Percentiles rank a stretch among this genome's conserved stretches.
phyloP scores from a whole-genome alignment of 2,888 invertebrate genomes.

The Spilarctia lutea region DNA sequence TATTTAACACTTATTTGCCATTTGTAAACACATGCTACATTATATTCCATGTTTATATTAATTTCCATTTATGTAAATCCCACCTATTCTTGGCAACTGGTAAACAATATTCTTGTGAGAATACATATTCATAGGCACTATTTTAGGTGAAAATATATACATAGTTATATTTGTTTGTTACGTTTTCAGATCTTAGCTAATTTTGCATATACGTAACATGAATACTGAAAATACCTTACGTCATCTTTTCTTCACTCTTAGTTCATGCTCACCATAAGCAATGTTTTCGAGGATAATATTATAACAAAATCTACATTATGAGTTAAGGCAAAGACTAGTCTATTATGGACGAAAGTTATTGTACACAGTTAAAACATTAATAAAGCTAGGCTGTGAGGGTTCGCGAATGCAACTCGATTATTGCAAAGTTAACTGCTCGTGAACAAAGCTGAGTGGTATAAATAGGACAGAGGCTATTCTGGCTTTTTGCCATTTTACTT shows the following conservation, averaged over 20 bases:
- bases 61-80: neutral
- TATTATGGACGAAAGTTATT: neutral
- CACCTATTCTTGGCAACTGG: neutral
- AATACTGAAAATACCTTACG: neutral
- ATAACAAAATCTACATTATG: neutral
- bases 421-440: slow-evolving; percentile 38
- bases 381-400: slow-evolving; percentile 1
- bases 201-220: neutral
- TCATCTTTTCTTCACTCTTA: too few relatives aligned
- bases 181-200: neutral
- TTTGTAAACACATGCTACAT: neutral
- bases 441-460: slow-evolving; percentile 34
- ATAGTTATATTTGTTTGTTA: neutral
- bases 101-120: neutral
- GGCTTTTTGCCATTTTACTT: slow-evolving; percentile 42
- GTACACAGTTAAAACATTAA: neutral
- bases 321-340: neutral
- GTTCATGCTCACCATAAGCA: neutral
- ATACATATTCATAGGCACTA: neutral
- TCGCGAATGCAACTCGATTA: slow-evolving; percentile 15
- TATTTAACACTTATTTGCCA: neutral
- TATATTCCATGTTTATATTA: neutral
- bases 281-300: neutral
- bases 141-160: neutral
- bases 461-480: slow-evolving; percentile 37